Conservation (phyloP, 2,113 vertebrate species). For the Salvelinus namaycush region DNA sequence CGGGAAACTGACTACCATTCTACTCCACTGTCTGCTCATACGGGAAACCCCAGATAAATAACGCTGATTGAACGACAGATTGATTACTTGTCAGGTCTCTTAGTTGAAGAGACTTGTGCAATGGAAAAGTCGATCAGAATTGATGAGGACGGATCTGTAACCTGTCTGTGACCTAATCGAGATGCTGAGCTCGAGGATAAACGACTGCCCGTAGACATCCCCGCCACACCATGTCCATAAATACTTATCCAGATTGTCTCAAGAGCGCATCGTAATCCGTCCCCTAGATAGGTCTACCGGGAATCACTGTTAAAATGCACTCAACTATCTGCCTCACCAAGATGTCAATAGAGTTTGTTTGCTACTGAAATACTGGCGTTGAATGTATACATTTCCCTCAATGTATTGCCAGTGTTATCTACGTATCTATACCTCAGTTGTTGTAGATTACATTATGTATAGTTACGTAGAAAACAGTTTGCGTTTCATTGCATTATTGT, state of each 20-base stretch:
- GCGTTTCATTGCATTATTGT: background rate
- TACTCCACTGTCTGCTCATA: constrained; percentile 55
- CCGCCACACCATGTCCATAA: constrained; percentile 50
- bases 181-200: constrained; percentile 51
- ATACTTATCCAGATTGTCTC: constrained; percentile 62
- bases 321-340: constrained; percentile 15
- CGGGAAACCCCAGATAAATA: constrained; percentile 73
- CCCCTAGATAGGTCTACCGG: constrained; percentile 36
- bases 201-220: constrained; percentile 36
- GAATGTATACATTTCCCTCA: background rate
- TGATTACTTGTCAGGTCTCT: constrained; percentile 63
- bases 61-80: constrained; percentile 58
- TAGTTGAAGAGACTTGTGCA: constrained; percentile 48
- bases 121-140: constrained; percentile 52
- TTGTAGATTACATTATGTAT: too few relatives aligned
- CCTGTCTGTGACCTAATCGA: constrained; percentile 22
- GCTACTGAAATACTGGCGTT: background rate
- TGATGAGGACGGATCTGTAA: constrained; percentile 49
- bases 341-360: background rate
- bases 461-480: too few relatives aligned
- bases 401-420: background rate
- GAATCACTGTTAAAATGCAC: constrained; percentile 60
- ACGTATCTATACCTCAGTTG: too few relatives aligned
- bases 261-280: constrained; percentile 61
- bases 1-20: constrained; percentile 68